These are phyloP conservation scores for Artemia franciscana DNA, from an alignment of 1,140 invertebrate species.

Conservation along the genomic window DNA sequence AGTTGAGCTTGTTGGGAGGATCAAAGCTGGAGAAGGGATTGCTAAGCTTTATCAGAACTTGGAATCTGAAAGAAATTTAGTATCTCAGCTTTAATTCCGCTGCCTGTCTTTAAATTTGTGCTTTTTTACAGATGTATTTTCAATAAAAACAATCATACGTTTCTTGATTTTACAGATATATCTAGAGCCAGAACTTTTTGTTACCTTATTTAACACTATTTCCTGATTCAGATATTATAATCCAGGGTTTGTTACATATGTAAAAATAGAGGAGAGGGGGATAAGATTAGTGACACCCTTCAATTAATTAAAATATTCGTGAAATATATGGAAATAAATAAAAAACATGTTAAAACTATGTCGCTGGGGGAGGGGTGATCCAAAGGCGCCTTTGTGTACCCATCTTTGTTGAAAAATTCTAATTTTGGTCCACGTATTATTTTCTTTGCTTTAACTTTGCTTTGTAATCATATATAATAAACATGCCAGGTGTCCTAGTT, in stretches of 20 bases:
- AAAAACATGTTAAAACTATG: no score
- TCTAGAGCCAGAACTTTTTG: neutral
- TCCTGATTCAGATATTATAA: neutral
- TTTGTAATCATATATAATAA: no score
- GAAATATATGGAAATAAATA: no score
- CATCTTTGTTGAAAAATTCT: no score
- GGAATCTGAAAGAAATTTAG: neutral
- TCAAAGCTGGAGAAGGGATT: slow-evolving; percentile 31
- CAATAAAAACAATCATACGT: neutral
- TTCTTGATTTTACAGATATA: neutral
- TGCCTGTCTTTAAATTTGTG: neutral
- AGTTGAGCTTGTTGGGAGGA: slow-evolving; percentile 48
- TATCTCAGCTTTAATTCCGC: neutral
- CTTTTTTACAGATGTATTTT: neutral
- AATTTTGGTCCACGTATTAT: no score
- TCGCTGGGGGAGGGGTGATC: no score
- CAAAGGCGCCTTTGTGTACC: no score
- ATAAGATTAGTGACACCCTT: no score
- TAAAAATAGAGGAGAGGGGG: no score
- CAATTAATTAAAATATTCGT: no score
- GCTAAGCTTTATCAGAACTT: slow-evolving; percentile 57
- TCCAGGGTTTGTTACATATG: neutral
- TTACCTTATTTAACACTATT: neutral
- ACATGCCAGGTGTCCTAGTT: no score
- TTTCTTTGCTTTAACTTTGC: no score